These are phyloP conservation scores for Amblyornis subalaris DNA, from an alignment of 2,113 vertebrate species.

Conservation along the genomic window DNA sequence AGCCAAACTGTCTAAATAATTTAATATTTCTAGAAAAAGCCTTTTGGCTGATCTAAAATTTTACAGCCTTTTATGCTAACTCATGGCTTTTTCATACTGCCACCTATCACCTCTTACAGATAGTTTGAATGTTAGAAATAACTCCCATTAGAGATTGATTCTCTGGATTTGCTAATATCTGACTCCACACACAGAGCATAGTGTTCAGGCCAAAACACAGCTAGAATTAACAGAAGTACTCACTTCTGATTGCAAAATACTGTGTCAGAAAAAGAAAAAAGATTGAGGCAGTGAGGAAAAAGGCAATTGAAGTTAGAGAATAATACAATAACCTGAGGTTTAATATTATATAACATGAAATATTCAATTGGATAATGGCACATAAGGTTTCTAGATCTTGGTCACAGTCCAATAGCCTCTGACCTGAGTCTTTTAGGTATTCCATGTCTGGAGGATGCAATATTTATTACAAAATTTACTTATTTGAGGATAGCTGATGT, in stretches of 20 bases:
- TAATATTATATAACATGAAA: background rate
- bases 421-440: background rate
- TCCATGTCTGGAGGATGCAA: accelerated
- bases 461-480: background rate
- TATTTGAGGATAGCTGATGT: background rate
- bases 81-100: background rate
- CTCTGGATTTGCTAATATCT: background rate
- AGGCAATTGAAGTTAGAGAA: background rate
- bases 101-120: background rate
- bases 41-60: background rate
- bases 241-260: background rate
- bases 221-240: background rate
- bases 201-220: background rate
- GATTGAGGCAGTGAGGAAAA: background rate
- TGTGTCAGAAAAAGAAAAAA: background rate
- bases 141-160: background rate
- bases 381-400: background rate
- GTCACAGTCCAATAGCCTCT: background rate
- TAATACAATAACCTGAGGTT: background rate
- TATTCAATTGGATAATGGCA: background rate
- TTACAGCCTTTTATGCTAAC: background rate
- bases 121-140: background rate
- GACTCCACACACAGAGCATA: background rate
- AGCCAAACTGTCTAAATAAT: background rate
- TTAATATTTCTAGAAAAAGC: background rate